Evolutionary conservation across 2,888 invertebrate species (phyloP).

Genomic region (Ectemnius continuus): DNA sequence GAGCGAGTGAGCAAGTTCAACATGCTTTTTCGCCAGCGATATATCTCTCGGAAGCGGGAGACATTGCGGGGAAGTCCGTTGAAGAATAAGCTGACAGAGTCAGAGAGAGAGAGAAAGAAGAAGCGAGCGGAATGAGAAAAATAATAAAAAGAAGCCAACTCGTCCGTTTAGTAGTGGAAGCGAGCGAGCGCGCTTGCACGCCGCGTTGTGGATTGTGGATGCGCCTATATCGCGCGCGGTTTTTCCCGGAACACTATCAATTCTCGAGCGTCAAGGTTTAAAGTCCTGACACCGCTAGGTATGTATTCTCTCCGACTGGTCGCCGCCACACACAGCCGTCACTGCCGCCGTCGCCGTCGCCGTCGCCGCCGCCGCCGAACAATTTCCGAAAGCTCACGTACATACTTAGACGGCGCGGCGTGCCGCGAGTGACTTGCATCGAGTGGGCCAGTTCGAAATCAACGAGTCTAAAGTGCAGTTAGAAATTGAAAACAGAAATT

Average conservation of each 20-base stretch:
- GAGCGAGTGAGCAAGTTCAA: too few relatives aligned
- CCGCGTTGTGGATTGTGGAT: background rate
- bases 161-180: background rate
- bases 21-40: too few relatives aligned
- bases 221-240: conserved; percentile 4
- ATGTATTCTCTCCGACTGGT: conserved; percentile 1
- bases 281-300: conserved; percentile 9
- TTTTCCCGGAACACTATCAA: conserved; percentile 48
- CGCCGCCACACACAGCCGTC: too few relatives aligned
- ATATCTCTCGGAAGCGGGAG: too few relatives aligned
- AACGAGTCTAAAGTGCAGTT: conserved; percentile 52
- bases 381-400: conserved; percentile 36
- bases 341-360: too few relatives aligned
- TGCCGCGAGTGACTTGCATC: background rate
- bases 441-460: conserved; percentile 38
- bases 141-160: background rate
- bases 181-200: background rate
- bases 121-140: background rate
- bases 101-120: background rate
- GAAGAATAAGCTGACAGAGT: background rate
- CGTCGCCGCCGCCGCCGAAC: background rate
- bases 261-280: conserved; percentile 31
- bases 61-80: too few relatives aligned
- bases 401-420: background rate
- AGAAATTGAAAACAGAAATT: conserved; percentile 36